phyloP scores from a whole-genome alignment of 2,888 invertebrate species.

The Limnephilus marmoratus region DNA sequence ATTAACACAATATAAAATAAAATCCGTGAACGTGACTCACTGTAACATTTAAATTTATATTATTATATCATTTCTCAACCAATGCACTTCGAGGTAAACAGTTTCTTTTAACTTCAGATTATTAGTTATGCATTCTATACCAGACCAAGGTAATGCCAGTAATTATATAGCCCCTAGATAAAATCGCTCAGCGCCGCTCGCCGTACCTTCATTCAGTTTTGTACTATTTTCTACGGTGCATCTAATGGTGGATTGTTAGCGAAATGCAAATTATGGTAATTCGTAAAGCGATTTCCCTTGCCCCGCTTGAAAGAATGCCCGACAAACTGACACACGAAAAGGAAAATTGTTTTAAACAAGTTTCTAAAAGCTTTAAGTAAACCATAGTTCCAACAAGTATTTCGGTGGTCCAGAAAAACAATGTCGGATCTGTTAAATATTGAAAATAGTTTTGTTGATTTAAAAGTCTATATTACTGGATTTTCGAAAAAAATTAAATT shows the following conservation, averaged over 20 bases:
- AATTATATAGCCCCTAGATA: slow-evolving; percentile 15
- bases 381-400: not conserved
- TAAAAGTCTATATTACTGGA: too few relatives aligned
- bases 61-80: not conserved
- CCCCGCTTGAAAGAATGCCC: slow-evolving; percentile 15
- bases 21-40: not conserved
- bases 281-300: slow-evolving; percentile 4
- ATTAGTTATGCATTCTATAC: slow-evolving; percentile 4
- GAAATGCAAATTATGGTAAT: slow-evolving; percentile 36
- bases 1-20: not conserved
- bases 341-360: not conserved
- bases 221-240: not conserved
- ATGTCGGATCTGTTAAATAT: too few relatives aligned
- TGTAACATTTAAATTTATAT: not conserved
- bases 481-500: too few relatives aligned
- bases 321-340: not conserved
- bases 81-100: not conserved
- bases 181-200: not conserved
- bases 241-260: slow-evolving; percentile 18
- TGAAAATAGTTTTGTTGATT: too few relatives aligned
- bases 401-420: too few relatives aligned
- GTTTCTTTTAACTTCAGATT: not conserved
- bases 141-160: not conserved
- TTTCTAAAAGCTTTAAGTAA: not conserved
- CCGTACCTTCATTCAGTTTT: not conserved